Base-by-base conservation (phyloP, 2,888 invertebrate species). In the Synergus japonicus region DNA sequence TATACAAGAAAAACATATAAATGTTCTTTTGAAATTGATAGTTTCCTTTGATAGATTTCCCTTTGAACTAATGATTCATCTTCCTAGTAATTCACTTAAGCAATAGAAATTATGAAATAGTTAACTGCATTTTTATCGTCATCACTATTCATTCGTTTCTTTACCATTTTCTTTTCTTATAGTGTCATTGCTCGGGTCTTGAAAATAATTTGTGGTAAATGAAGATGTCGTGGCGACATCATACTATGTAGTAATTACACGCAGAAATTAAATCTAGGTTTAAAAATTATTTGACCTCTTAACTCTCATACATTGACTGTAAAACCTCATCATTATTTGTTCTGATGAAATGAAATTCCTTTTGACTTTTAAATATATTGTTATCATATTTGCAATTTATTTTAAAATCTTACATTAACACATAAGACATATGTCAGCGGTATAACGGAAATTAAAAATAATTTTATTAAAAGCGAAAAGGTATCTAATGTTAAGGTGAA, bases 171-270 rank as follows among this genome's bases (percentile, higher is more conserved):
- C 78, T 67, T 60, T 67, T 18, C 44, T 67, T 29, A 29, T 29
- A 63, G 7, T 12, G 66, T 76, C 60, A 66, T 18, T 66, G 44
- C 37, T 58, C 13, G 46, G 43, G 65, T 73, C 76, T 44, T 60
- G 13, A n/a, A 13, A 76, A 44, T 76, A 60, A 58, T 76, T 76
- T 76, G 44, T 63, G 58, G 18, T 77, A 79, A 78, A 63, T 79
- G 82, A 79, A 82, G 78, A 82, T 81, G 76, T 60, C 41, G 15
- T 46, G 22, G 58, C 43, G 64, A 54, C 41, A 69, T 65, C 44
- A 12, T 46, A 13, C 67, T 67, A 37, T 37, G 37, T 37, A 67
- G 10, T 46, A 44, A 67, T 67, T 22, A 22, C 1, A 18, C 4
- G 13, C n/a, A 22, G 46, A 22, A 46, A 67, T 46, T 67, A 15